Base-by-base conservation (phyloP, 2,113 vertebrate species). In the Ictalurus punctatus region DNA sequence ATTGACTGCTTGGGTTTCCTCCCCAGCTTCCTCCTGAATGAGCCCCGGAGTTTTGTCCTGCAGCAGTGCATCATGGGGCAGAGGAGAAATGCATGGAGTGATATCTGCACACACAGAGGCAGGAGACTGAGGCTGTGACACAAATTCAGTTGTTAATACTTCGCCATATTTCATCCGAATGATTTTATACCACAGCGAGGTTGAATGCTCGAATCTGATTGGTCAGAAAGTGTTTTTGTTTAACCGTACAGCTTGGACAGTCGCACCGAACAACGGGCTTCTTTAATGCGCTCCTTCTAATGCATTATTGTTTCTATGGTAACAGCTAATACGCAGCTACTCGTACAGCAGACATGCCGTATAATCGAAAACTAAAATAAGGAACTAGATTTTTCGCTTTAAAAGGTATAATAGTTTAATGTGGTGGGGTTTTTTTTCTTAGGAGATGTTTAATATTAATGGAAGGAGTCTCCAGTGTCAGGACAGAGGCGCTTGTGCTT, bases 71-170 rank as follows among this genome's bases (percentile, higher is more conserved):
- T 98, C 98, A 91, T 96, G 96, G 79, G 97, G 96, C 94, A 98
- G 92, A 90, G 97, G 97, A 80, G 97, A 98, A 94, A 98, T 97
- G 93, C 97, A 98, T 0, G 97, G 97, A 86, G 97, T 98, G 94
- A 97, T 96, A 94, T 98, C 97, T 99, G 92, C 19, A 89, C 85
- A 94, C 73, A 89, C 27, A 73, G 5, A 37, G 30, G 2, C 17
- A 34, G 6, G 16, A 21, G 6, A 59, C 17, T 21, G 58, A 59
- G 25, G 25, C 27, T 1, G 25, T 14, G 8, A 67, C 25, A n/a
- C 27, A 27, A 65, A 59, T 59, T 58, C 56, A 58, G 14, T 58
- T 58, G 17, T 19, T 19, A 19, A 59, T 4, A 19, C 14, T 16
- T 59, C 17, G 21, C 61, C 25, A 63, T 2, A 63, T 63, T 63